Conservation (phyloP, 2,797 vertebrate species). For the Champsocephalus esox region DNA sequence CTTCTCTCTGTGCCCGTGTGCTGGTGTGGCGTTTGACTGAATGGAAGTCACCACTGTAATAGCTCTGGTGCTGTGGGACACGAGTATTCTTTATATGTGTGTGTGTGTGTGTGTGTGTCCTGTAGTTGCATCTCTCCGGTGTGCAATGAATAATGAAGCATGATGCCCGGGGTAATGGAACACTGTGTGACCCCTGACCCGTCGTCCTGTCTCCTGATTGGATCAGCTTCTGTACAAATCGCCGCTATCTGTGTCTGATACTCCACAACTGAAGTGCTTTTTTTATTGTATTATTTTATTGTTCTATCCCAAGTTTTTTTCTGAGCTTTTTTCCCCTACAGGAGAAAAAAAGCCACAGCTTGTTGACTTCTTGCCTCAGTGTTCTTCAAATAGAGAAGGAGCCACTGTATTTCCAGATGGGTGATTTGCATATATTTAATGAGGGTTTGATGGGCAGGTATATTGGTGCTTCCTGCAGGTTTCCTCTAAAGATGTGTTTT, state of each 20-base stretch:
- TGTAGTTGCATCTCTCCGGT: conserved; percentile 51
- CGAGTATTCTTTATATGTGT: conserved; percentile 1
- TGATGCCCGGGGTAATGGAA: conserved; percentile 48
- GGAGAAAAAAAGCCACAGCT: conserved; percentile 19
- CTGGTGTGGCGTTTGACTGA: conserved; percentile 27
- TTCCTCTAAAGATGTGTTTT: conserved; percentile 22
- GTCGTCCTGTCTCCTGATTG: conserved; percentile 40
- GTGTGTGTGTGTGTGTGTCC: conserved; percentile 28
- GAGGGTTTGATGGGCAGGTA: conserved; percentile 21
- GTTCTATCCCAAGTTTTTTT: neutral
- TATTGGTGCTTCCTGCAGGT: conserved; percentile 31
- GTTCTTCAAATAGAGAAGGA: conserved; percentile 19
- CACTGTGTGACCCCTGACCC: conserved; percentile 42
- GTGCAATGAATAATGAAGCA: conserved; percentile 69
- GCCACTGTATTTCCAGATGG: neutral
- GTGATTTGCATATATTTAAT: conserved; percentile 33
- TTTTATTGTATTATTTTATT: conserved; percentile 9
- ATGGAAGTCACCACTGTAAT: conserved; percentile 47
- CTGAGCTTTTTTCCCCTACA: neutral
- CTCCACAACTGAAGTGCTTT: neutral
- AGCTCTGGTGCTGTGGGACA: conserved; percentile 53
- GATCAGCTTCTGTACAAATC: conserved; percentile 4
- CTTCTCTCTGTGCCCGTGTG: conserved; percentile 13
- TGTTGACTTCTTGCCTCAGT: conserved; percentile 32
- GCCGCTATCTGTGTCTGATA: neutral